These are phyloP conservation scores for Megalops cyprinoides DNA, from an alignment of 2,797 vertebrate genomes.

Conservation along the genomic window DNA sequence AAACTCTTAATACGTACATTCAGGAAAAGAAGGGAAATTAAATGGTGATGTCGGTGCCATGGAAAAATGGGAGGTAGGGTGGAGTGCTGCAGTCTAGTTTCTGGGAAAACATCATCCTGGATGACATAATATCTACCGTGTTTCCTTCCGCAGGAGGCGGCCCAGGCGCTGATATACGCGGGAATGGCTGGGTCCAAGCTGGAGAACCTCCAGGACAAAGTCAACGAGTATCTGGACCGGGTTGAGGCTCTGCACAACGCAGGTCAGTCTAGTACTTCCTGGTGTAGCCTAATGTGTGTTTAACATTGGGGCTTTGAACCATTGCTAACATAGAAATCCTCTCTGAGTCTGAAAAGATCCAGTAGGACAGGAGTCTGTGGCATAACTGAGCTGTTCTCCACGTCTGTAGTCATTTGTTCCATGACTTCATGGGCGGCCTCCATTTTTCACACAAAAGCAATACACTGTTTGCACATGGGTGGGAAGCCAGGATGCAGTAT, in stretches of 20 bases:
- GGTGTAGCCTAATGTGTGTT: neutral
- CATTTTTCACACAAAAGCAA: neutral
- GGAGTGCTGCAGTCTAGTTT: neutral
- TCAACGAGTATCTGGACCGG: conserved; percentile 92
- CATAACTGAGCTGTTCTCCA: neutral
- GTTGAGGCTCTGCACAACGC: conserved; percentile 91
- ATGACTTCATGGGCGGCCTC: neutral
- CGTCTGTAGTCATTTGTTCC: neutral
- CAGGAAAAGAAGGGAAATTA: neutral
- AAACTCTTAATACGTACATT: no score
- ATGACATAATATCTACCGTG: neutral
- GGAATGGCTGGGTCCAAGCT: conserved; percentile 95
- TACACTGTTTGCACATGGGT: neutral
- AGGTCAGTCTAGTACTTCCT: conserved; percentile 69
- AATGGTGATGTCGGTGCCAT: neutral
- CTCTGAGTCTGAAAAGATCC: neutral
- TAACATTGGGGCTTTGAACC: neutral
- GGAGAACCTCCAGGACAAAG: conserved; percentile 94
- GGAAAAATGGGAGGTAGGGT: neutral
- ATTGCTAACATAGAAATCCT: neutral
- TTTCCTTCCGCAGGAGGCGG: conserved; percentile 83
- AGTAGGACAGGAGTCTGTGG: neutral
- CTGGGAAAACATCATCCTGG: neutral
- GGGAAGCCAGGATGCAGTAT: neutral
- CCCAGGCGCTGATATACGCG: conserved; percentile 96